Conservation (phyloP, 2,797 vertebrate species). For the Polyboroides typus region DNA sequence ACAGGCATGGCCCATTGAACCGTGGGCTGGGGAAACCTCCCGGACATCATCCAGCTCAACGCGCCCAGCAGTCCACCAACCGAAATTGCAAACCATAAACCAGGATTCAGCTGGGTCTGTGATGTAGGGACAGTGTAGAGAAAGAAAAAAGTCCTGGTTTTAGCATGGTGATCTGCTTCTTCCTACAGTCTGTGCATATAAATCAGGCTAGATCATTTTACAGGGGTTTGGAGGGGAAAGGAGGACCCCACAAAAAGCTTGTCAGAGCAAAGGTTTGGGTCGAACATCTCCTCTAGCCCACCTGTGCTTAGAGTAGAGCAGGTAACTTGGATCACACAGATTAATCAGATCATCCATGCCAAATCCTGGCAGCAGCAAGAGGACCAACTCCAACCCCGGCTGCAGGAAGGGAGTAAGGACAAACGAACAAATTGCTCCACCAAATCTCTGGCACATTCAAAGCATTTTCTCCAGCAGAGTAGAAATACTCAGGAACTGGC, state of each 20-base stretch:
- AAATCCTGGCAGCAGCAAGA: not conserved
- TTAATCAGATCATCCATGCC: not conserved
- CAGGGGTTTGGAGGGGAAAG: not conserved
- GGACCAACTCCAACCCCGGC: not conserved
- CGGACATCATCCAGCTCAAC: not conserved
- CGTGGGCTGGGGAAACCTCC: accelerated
- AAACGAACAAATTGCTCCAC: not conserved
- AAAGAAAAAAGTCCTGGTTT: not conserved
- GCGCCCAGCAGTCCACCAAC: not conserved
- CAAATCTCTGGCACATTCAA: not conserved
- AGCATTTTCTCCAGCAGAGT: not conserved
- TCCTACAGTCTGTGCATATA: not conserved
- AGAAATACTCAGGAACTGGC: not conserved
- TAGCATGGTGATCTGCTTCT: not conserved
- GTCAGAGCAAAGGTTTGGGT: not conserved
- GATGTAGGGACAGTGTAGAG: not conserved
- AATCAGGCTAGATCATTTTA: not conserved
- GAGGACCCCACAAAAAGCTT: not conserved
- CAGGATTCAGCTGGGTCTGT: not conserved
- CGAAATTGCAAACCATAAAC: not conserved
- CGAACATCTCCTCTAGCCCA: not conserved
- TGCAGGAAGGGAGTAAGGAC: not conserved
- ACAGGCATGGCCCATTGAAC: not conserved
- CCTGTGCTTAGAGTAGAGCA: not conserved
- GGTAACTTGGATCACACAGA: not conserved